Percentiles rank a stretch among this genome's conserved stretches.
These are phyloP conservation scores for Phylloscopus whistleri DNA, from an alignment of 2,113 vertebrate genomes.

Conservation along the genomic window DNA sequence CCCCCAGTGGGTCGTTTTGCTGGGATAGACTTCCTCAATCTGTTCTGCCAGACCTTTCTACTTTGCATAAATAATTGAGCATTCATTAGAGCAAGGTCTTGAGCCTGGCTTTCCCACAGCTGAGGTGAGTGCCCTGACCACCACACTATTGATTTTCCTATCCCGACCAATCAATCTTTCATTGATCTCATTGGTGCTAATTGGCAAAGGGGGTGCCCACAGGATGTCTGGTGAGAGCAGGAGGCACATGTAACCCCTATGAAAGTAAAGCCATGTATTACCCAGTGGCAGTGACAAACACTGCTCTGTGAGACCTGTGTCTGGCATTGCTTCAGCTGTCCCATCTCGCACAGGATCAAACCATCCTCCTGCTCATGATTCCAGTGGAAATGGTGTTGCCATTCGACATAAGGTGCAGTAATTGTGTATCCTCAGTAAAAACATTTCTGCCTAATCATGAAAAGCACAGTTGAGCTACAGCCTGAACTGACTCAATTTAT, in stretches of 20 bases:
- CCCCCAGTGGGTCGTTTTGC: neutral
- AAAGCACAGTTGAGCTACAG: constrained; percentile 21
- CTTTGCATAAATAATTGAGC: constrained; percentile 68
- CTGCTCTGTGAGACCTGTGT: neutral
- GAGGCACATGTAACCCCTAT: neutral
- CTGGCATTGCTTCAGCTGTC: neutral
- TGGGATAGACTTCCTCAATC: constrained; percentile 35
- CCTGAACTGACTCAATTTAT: constrained; percentile 37
- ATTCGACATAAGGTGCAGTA: neutral
- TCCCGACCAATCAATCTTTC: neutral
- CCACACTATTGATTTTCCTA: constrained; percentile 51
- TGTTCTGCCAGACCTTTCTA: constrained; percentile 20
- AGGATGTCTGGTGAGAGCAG: neutral
- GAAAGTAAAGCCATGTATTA: neutral
- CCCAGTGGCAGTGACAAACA: neutral
- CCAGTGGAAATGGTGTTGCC: neutral
- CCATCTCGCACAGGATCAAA: neutral
- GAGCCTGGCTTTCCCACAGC: constrained; percentile 37
- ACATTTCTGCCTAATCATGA: constrained; percentile 16
- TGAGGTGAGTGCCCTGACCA: constrained; percentile 53
- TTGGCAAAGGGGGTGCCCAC: constrained; percentile 12
- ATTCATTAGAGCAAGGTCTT: constrained; percentile 47
- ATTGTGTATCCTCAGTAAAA: neutral
- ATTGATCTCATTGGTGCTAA: constrained; percentile 40
- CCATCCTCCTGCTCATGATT: neutral